These are phyloP conservation scores for Scaptomyza polygonia DNA, from an alignment of 2,888 invertebrate genomes.

Conservation along the genomic window DNA sequence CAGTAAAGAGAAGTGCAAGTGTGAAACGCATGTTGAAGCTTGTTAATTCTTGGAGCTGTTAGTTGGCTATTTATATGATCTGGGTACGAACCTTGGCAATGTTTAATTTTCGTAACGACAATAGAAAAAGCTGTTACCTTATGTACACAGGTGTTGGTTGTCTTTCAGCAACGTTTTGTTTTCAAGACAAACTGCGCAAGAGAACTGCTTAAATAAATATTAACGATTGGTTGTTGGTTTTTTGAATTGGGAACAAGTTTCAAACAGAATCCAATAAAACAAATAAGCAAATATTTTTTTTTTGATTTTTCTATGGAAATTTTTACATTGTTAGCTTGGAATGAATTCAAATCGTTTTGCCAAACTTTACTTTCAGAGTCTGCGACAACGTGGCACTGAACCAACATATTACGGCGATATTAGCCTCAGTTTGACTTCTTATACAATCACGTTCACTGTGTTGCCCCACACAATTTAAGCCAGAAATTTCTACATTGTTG, in stretches of 20 bases:
- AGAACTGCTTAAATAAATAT: not conserved
- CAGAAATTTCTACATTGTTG: constrained; percentile 32
- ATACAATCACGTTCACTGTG: constrained; percentile 15
- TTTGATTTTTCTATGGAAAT: not conserved
- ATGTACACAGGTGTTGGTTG: constrained; percentile 2
- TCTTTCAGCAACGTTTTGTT: not conserved
- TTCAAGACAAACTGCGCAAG: too few species aligned
- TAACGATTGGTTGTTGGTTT: not conserved
- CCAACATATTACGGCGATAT: constrained; percentile 47
- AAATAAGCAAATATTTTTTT: not conserved
- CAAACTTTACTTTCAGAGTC: not conserved
- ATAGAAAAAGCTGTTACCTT: constrained; percentile 2
- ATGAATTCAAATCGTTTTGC: constrained; percentile 1
- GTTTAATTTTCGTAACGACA: not conserved
- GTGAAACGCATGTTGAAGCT: constrained; percentile 12
- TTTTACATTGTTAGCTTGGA: not conserved
- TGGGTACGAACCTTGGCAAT: not conserved
- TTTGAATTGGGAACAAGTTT: constrained; percentile 2
- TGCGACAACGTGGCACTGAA: constrained; percentile 34
- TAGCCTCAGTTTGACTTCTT: constrained; percentile 47
- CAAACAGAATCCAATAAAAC: constrained; percentile 10
- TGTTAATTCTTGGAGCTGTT: not conserved
- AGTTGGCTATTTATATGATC: constrained; percentile 3
- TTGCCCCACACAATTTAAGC: constrained; percentile 28
- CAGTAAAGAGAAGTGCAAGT: not conserved